Evolutionary conservation across 1,140 invertebrate genomes (phyloP).

Genomic region (Camponotus pennsylvanicus): DNA sequence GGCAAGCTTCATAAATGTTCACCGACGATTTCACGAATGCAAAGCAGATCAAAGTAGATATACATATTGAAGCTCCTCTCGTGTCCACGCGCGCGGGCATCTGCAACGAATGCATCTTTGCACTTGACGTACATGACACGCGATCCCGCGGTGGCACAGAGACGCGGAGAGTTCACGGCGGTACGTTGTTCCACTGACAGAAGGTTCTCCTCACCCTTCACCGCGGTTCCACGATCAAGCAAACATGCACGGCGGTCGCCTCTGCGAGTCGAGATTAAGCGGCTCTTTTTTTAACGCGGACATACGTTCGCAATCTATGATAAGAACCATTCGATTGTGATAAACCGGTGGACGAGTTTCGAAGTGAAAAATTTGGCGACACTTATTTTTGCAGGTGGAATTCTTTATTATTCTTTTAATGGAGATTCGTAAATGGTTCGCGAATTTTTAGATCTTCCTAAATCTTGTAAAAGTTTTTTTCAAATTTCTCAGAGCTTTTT

Average conservation of each 20-base stretch:
- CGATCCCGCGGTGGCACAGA: conserved; percentile 79
- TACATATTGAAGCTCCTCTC: conserved; percentile 34
- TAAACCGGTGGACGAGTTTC: background rate
- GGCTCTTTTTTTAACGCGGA: conserved; percentile 19
- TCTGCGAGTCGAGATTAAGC: conserved; percentile 22
- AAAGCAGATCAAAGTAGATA: conserved; percentile 11
- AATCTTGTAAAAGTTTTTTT: background rate
- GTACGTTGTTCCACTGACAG: conserved; percentile 83
- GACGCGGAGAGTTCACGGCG: conserved; percentile 80
- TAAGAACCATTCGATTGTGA: background rate
- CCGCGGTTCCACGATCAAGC: conserved; percentile 51
- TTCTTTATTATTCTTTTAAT: background rate
- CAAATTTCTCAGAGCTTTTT: background rate
- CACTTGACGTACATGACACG: conserved; percentile 83
- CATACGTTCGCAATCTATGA: background rate
- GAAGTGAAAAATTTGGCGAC: background rate
- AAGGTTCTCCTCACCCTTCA: conserved; percentile 68
- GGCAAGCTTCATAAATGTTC: background rate
- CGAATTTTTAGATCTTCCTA: background rate
- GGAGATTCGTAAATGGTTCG: background rate
- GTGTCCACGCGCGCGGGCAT: conserved; percentile 63
- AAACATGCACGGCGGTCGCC: conserved; percentile 26
- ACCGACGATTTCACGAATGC: background rate
- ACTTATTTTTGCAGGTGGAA: background rate
- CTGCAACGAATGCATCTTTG: conserved; percentile 81